These are phyloP conservation scores for Pangasius larnaudii DNA, from an alignment of 2,797 vertebrate species.

Conservation along the genomic window DNA sequence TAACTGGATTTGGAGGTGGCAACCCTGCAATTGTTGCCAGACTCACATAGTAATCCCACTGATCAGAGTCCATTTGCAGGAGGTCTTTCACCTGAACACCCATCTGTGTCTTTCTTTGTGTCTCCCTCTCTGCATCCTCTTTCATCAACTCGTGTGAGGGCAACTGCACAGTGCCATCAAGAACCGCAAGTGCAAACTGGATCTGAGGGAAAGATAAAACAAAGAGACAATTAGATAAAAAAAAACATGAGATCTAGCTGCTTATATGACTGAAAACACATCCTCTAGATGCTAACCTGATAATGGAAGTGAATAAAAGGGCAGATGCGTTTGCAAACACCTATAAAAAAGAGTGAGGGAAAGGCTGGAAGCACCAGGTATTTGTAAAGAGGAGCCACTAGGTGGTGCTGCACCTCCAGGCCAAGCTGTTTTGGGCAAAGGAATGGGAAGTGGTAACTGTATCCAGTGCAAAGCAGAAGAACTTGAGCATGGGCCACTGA, in stretches of 20 bases:
- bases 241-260: neutral
- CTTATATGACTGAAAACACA: neutral
- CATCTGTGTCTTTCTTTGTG: constrained; percentile 46
- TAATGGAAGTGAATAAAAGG: constrained; percentile 80
- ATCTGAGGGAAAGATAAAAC: constrained; percentile 61
- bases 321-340: constrained; percentile 76
- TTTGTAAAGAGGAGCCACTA: constrained; percentile 73
- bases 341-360: constrained; percentile 77
- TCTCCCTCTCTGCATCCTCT: constrained; percentile 56
- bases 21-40: constrained; percentile 70
- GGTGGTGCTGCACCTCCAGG: constrained; percentile 65
- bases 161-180: constrained; percentile 68
- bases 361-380: constrained; percentile 73
- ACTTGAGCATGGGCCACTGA: constrained; percentile 61
- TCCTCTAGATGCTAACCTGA: constrained; percentile 66
- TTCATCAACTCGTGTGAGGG: constrained; percentile 72
- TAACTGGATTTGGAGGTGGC: constrained; percentile 61
- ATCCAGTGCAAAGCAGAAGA: constrained; percentile 82
- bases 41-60: constrained; percentile 76
- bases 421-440: constrained; percentile 63
- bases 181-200: constrained; percentile 71
- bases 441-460: constrained; percentile 77
- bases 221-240: neutral
- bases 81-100: constrained; percentile 70
- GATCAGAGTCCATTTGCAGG: constrained; percentile 66